A percentile compares a stretch with the other conserved stretches of the same genome.
phyloP scores from a whole-genome alignment of 1,140 invertebrate species.

The Drosophila ambigua region DNA sequence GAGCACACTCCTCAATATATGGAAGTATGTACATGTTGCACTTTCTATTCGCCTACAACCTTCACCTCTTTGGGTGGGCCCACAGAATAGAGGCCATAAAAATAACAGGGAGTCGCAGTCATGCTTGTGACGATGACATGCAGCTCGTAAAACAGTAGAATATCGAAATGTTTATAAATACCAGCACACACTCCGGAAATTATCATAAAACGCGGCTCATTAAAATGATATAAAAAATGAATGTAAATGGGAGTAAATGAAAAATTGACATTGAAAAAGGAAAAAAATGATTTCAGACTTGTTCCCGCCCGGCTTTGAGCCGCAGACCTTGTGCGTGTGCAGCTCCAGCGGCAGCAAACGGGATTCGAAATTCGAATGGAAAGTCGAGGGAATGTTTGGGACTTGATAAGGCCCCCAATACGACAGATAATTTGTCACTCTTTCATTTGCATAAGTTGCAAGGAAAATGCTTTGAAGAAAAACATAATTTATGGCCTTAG shows the following conservation, averaged over 20 bases:
- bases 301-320: constrained; percentile 87
- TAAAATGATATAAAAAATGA: constrained; percentile 59
- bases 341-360: constrained; percentile 31
- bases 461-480: constrained; percentile 41
- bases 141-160: constrained; percentile 62
- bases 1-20: constrained; percentile 41
- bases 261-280: constrained; percentile 17
- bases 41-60: constrained; percentile 20
- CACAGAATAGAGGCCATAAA: constrained; percentile 58
- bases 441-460: constrained; percentile 66
- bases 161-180: constrained; percentile 70
- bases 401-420: constrained; percentile 7
- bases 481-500: constrained; percentile 65
- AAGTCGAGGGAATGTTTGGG: neutral
- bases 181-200: constrained; percentile 50
- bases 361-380: constrained; percentile 12
- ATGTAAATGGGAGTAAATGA: constrained; percentile 31
- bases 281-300: constrained; percentile 38
- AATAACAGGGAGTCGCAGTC: constrained; percentile 41
- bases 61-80: constrained; percentile 36
- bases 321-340: constrained; percentile 87
- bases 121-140: constrained; percentile 55
- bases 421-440: constrained; percentile 53
- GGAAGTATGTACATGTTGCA: neutral
- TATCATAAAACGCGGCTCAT: constrained; percentile 63